Base-by-base conservation (phyloP, 2,797 vertebrate genomes). In the Propithecus deckenii region DNA sequence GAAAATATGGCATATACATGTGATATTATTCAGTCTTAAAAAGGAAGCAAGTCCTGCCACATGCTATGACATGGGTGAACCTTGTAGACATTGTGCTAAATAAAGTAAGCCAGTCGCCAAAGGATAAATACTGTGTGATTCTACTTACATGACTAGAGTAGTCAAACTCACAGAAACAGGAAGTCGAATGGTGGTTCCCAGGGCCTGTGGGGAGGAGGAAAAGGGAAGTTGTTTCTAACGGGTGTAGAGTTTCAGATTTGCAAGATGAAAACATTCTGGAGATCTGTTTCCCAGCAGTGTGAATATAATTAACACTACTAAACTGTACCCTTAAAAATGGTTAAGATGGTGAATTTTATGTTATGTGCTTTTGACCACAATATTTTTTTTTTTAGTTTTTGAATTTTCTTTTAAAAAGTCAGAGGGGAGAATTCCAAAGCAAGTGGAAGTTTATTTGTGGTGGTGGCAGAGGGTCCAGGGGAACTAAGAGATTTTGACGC, bases 81-180 rank as follows among this genome's bases (percentile, higher is more conserved):
- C 72, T 41, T 69, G 32, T 80, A 32, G 38, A 76, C 23, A 32
- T 4, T 25, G 41, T 5, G 6, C 30, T 72, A 65, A 22, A 22
- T 63, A 46, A 89, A 92, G 69, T 55, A 86, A 75, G 43, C 10
- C 43, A 81, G 22, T 71, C 57, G 17, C 63, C 25, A 41, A 91
- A 79, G 10, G 65, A 81, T 43, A 86, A 55, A 41, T 38, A 14
- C 20, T 41, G 22, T 55, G 30, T 25, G 52, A 63, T 12, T 71
- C 69, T 46, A 35, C 25, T 67, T 32, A 35, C 4, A 22, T 3
- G 48, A 57, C 48, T 52, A 41, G n/a, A 94, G 28, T 41, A 52
- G 20, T 57, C 67, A 28, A n/a, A 75, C 35, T n/a, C 52, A 41
- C 63, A 41, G 86, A 41, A 25, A 81, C 48, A 80, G 46, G 48